A percentile compares a stretch with the other conserved stretches of the same genome.
Conservation (phyloP, 1,140 invertebrate genomes). For the Nomia melanderi region DNA sequence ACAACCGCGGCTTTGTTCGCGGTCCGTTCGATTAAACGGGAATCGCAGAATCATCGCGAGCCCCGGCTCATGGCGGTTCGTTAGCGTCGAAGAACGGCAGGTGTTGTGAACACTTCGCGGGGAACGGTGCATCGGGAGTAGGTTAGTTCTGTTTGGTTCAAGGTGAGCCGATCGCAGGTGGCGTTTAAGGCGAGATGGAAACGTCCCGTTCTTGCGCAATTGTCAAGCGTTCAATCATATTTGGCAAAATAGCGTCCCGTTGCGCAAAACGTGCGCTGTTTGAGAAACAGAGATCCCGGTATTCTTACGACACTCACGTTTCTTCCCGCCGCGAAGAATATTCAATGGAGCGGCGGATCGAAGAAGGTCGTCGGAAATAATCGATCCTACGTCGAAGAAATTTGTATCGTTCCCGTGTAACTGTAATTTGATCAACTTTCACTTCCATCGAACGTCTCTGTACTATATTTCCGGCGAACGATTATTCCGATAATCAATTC, state of each 20-base stretch:
- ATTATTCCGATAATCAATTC: too few species aligned
- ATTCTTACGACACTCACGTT: not conserved
- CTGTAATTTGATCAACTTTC: too few species aligned
- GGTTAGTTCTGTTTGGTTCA: slow-evolving; percentile 40
- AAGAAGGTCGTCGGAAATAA: too few species aligned
- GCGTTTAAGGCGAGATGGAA: not conserved
- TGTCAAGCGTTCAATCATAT: not conserved
- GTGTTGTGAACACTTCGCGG: slow-evolving; percentile 39
- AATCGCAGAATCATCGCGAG: slow-evolving; percentile 23
- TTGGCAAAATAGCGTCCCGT: not conserved
- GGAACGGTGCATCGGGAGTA: slow-evolving; percentile 43
- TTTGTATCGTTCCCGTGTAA: too few species aligned
- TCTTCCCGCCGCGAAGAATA: too few species aligned
- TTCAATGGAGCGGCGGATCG: too few species aligned
- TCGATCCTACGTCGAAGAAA: too few species aligned
- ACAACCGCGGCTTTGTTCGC: slow-evolving; percentile 64
- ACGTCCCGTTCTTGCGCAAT: slow-evolving; percentile 10
- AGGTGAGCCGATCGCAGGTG: slow-evolving; percentile 39
- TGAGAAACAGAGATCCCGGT: not conserved
- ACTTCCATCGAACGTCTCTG: too few species aligned
- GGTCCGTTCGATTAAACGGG: slow-evolving; percentile 38
- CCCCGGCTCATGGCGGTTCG: slow-evolving; percentile 36
- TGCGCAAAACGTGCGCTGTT: not conserved
- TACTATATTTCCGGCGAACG: too few species aligned
- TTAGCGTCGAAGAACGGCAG: slow-evolving; percentile 54